Evolutionary conservation across 2,888 invertebrate species (phyloP), one percentile per base, ranked within the genome.

Genomic region (Ophion obscuratus): DNA sequence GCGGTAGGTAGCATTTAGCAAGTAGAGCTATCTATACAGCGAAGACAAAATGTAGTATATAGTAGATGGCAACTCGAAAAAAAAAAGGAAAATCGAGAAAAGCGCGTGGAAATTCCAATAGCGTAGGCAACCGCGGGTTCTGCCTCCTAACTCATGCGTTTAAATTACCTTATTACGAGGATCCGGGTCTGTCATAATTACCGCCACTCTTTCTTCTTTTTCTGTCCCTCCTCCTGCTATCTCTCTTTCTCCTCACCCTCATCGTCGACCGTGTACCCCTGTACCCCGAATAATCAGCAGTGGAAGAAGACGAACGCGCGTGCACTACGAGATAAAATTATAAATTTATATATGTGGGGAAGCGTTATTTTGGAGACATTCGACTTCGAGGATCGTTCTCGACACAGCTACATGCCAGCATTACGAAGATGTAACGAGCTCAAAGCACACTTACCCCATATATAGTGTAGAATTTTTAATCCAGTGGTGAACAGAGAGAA

Each of bases 111-210:
- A 87, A 84, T 83, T 77, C 78, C 76, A 86, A 77, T 75, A 81
- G 71, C 79, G 53, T 57, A 36, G 86, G 77, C 85, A 67, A 40
- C 85, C 89, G 88, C 87, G 87, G 90, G 87, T 89, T 87, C 87
- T 31, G 76, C 47, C 90, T 91, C 90, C 90, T 93, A 92, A 93
- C 93, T 93, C 92, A 93, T 93, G 93, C 93, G 93, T 93, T 93
- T 93, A 93, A 93, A 93, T 93, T 91, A 92, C 93, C 93, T 93
- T 92, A 93, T 93, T 93, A 93, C 89, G 90, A 89, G 89, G 83
- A 83, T 80, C 84, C 87, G 86, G 86, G 89, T 88, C 89, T 91
- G 92, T 93, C 92, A 92, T 93, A 93, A 93, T 93, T 93, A 91
- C 90, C 87, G 67, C 57, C 31, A 70, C 59, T 68, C 73, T 62